phyloP scores from a whole-genome alignment of 2,797 vertebrate species.

The Poecilia picta region DNA sequence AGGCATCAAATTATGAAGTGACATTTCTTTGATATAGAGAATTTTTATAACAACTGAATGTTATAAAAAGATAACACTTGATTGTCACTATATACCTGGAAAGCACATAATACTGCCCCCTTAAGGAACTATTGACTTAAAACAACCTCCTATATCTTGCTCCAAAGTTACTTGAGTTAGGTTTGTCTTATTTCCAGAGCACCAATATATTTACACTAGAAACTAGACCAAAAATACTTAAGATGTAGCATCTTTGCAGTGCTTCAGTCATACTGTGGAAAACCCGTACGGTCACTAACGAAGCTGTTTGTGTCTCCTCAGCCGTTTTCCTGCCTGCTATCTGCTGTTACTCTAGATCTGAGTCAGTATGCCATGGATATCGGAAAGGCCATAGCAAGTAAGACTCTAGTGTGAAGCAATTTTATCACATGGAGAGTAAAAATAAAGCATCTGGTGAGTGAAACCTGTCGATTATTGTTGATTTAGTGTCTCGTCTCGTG shows the following conservation, averaged over 20 bases:
- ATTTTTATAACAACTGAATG: too few species aligned
- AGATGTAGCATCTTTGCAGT: not conserved
- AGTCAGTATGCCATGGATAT: constrained; percentile 97
- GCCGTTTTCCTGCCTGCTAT: constrained; percentile 90
- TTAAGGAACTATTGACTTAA: too few species aligned
- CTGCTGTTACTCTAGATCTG: constrained; percentile 93
- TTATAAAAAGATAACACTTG: too few species aligned
- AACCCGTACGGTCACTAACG: not conserved
- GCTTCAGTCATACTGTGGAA: not conserved
- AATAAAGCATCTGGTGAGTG: not conserved
- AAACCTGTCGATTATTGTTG: not conserved
- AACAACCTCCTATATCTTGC: too few species aligned
- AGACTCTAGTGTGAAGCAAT: constrained; percentile 51
- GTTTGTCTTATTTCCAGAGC: too few species aligned
- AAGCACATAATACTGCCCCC: too few species aligned
- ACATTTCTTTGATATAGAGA: too few species aligned
- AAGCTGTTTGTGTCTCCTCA: constrained; percentile 55
- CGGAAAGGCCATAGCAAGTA: constrained; percentile 92
- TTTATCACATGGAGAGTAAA: not conserved
- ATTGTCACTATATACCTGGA: too few species aligned
- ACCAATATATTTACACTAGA: too few species aligned
- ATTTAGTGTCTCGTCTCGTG: not conserved
- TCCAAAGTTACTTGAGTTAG: too few species aligned
- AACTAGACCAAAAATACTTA: too few species aligned
- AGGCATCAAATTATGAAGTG: too few species aligned